A percentile compares a stretch with the other conserved stretches of the same genome.
These are phyloP conservation scores for Dioctria rufipes DNA, from an alignment of 2,888 invertebrate genomes.

Conservation along the genomic window DNA sequence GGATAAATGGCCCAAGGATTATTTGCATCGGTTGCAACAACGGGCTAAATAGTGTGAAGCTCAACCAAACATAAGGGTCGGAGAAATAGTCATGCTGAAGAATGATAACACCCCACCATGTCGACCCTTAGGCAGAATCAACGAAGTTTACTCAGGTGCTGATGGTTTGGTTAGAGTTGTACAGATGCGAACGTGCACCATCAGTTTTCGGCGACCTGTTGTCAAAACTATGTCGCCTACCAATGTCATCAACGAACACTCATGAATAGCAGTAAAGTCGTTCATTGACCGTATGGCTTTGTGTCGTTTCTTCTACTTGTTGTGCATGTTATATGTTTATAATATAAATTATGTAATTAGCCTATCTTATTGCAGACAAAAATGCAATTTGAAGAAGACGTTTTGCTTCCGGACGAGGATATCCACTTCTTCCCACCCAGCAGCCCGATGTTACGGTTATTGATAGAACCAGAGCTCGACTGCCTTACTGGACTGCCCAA, in stretches of 20 bases:
- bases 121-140: not conserved
- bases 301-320: not conserved
- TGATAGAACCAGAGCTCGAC: not conserved
- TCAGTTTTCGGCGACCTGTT: not conserved
- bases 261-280: not conserved
- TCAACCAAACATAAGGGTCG: not conserved
- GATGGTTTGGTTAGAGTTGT: not conserved
- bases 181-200: not conserved
- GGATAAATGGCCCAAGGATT: conserved; percentile 61
- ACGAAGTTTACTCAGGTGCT: not conserved
- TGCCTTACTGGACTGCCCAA: not conserved
- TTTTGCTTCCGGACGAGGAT: not conserved
- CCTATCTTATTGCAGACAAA: not conserved
- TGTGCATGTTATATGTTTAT: not conserved
- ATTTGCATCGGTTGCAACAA: conserved; percentile 60
- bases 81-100: not conserved
- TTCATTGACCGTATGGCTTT: not conserved
- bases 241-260: not conserved
- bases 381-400: not conserved
- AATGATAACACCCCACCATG: not conserved
- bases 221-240: not conserved
- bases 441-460: not conserved
- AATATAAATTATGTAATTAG: not conserved
- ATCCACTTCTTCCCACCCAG: not conserved
- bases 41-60: conserved; percentile 30